These are phyloP conservation scores for Drosophila nigricruria DNA, from an alignment of 2,888 invertebrate species.

Conservation along the genomic window DNA sequence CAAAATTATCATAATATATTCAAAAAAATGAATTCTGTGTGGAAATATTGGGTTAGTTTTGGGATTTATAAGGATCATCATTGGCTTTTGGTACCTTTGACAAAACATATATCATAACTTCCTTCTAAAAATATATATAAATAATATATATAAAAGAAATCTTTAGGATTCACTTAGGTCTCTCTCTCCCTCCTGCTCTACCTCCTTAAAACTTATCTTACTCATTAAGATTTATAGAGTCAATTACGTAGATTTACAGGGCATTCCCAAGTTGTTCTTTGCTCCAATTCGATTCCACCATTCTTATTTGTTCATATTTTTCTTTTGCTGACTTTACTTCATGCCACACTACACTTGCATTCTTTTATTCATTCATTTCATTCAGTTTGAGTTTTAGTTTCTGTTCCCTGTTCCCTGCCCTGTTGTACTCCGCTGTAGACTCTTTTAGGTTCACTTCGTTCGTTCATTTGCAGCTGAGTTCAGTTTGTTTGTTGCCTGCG, in stretches of 20 bases:
- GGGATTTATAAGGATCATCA: too few relatives aligned
- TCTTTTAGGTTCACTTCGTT: slow-evolving; percentile 40
- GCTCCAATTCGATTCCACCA: not conserved
- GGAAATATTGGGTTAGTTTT: too few relatives aligned
- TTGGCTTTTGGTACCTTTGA: too few relatives aligned
- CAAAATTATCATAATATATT: too few relatives aligned
- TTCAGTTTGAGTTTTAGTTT: slow-evolving; percentile 45
- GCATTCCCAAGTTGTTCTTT: not conserved
- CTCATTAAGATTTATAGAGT: too few relatives aligned
- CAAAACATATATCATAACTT: too few relatives aligned
- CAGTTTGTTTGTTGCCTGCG: slow-evolving; percentile 52
- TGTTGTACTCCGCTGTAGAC: slow-evolving; percentile 18
- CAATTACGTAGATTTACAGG: not conserved
- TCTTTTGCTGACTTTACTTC: slow-evolving; percentile 33
- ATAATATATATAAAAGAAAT: too few relatives aligned
- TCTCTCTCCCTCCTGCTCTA: not conserved
- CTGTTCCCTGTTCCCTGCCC: not conserved
- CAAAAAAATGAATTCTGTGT: too few relatives aligned
- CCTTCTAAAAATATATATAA: too few relatives aligned
- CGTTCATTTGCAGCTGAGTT: slow-evolving; percentile 55
- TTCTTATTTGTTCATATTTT: slow-evolving; percentile 28
- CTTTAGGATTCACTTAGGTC: not conserved
- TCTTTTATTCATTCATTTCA: slow-evolving; percentile 62
- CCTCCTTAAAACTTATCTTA: not conserved
- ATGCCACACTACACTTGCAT: slow-evolving; percentile 47